Base-by-base conservation (phyloP, 2,113 vertebrate species). In the Gnathonemus longibarbis region DNA sequence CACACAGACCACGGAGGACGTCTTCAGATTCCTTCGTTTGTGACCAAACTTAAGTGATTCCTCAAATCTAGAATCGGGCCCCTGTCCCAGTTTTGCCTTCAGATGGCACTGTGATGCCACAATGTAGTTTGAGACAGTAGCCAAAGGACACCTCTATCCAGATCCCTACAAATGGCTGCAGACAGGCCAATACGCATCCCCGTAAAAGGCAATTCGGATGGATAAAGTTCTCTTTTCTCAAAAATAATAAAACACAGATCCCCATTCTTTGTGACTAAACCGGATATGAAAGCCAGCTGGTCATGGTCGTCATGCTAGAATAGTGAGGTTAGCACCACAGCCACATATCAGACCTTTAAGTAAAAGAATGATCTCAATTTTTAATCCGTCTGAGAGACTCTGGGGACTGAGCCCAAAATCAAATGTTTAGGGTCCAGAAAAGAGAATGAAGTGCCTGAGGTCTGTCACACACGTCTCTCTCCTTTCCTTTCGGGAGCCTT, bases 351-450 rank as follows among this genome's bases (percentile, higher is more conserved):
- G 49, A 89, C 88, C 9, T n/a, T 50, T 77, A 89, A 31, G 74
- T 53, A 42, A 89, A 83, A 89, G 88, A 89, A 89, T 53, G 70
- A 53, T n/a, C 13, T 89, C 31, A 89, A 89, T 89, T 80, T 89
- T 80, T 39, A 89, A 89, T 89, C 17, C 7, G 11, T 49, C 88
- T 11, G 5, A 19, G 66, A 89, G 42, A 42, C 48, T 5, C 13
- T 7, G 31, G 70, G 35, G 88, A 80, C 49, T 52, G 35, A 89
- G 48, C n/a, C 7, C 27, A 39, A 52, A 53, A n/a, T 89, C 66
- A 53, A 50, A 77, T 83, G 24, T 89, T 89, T 80, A 35, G 70
- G 66, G 46, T 35, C 46, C 27, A 49, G 2, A 70, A 45, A 27
- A 49, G 62, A 13, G 62, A 70, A n/a, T 42, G 13, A 27, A 13